Evolutionary conservation across 2,797 vertebrate species (phyloP).

Genomic region (Parauchenoglanis punctatus): DNA sequence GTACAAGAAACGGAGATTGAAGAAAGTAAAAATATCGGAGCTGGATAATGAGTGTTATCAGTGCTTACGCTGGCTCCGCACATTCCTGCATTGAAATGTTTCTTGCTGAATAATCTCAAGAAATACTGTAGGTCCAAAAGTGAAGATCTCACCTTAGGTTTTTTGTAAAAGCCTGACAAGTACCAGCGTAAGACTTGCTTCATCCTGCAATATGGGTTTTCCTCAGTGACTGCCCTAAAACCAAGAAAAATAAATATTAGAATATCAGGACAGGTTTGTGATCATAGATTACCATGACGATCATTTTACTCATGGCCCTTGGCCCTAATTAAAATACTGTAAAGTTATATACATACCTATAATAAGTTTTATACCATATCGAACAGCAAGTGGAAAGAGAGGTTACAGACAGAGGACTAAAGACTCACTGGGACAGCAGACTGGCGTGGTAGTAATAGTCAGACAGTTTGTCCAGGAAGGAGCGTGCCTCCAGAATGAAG

Average conservation of each 20-base stretch:
- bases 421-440: slow-evolving; percentile 90
- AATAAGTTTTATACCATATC: not conserved
- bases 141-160: slow-evolving; percentile 86
- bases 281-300: not conserved
- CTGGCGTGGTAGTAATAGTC: slow-evolving; percentile 95
- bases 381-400: not conserved
- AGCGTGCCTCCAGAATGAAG: slow-evolving; percentile 94
- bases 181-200: slow-evolving; percentile 96
- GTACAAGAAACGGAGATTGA: not conserved
- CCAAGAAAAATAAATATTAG: not conserved
- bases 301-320: not conserved
- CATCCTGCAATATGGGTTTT: slow-evolving; percentile 86
- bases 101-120: not conserved
- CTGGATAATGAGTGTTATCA: not conserved
- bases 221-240: slow-evolving; percentile 84
- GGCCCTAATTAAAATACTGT: not conserved
- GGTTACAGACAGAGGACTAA: not conserved
- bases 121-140: too few relatives aligned
- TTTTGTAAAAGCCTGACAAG: slow-evolving; percentile 97
- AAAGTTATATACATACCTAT: not conserved
- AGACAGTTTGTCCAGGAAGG: slow-evolving; percentile 93
- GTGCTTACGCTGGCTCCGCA: not conserved
- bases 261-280: not conserved
- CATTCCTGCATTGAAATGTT: not conserved
- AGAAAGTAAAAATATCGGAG: not conserved